Evolutionary conservation across 2,113 vertebrate species (phyloP), one percentile per base, ranked within the genome.

Genomic region (Hydrochoerus hydrochaeris): DNA sequence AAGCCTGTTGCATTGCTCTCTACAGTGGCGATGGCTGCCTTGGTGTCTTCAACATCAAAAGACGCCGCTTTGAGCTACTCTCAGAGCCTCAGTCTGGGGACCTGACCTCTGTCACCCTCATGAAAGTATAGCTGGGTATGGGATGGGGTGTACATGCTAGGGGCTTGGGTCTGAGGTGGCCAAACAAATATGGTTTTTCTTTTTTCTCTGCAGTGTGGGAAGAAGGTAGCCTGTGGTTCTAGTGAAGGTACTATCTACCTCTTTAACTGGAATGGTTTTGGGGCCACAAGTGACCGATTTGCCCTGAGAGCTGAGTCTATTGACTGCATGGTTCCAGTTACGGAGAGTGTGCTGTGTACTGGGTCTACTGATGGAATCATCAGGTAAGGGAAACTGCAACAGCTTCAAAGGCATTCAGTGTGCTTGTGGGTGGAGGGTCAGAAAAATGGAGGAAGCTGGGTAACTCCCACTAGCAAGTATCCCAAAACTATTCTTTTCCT

Each of bases 191-290:
- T 2, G 3, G 7, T 44, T 65, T 97, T 9, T 54, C 60, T 7
- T 28, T 19, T 78, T 26, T 2, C 77, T 2, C 1, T 96, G 38
- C 78, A 99, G 99, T 98, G 98, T 14, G 99, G 99, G 0, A 99
- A 95, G 97, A 99, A 99, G 95, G 99, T 99, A 92, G 99, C 98
- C 0, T 99, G 99, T 73, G 99, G 99, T 93, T 99, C 99, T 97
- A 99, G 99, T 0, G 99, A 99, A 80, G 99, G 99, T 5, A 99
- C 98, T 44, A 91, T 99, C 92, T 99, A 99, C 98, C 99, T 99
- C 97, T 99, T 99, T 97, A 99, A 99, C 98, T 99, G 99, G 99
- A 98, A 99, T 0, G 99, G 99, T 54, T 99, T 99, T 0, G 99
- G 99, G 4, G 99, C 99, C 0, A 99, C 99, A 90, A 99, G 99